Conservation (phyloP, 1,140 invertebrate species). For the Lordiphosa clarofinis region DNA sequence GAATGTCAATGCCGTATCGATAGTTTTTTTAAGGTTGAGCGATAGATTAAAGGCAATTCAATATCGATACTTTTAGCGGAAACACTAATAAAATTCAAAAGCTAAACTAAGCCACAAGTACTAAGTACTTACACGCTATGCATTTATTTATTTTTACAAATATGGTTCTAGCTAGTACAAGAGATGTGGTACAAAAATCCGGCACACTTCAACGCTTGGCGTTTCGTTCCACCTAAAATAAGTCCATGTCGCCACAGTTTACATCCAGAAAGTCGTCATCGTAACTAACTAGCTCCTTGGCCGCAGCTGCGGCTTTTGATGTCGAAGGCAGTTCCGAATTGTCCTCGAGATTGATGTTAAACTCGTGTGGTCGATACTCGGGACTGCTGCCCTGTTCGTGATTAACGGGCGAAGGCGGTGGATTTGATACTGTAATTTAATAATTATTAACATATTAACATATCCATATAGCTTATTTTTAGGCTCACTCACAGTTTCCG, state of each 20-base stretch:
- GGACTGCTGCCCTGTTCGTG: constrained; percentile 85
- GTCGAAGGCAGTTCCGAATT: constrained; percentile 70
- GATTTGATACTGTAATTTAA: constrained; percentile 83
- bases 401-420: constrained; percentile 88
- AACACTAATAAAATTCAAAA: no score
- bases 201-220: constrained; percentile 46
- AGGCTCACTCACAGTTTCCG: constrained; percentile 80
- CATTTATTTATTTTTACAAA: constrained; percentile 72
- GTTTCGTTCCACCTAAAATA: constrained; percentile 81
- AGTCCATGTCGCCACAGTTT: constrained; percentile 86
- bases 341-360: constrained; percentile 81
- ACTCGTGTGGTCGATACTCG: constrained; percentile 82
- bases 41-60: no score
- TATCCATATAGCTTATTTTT: background rate
- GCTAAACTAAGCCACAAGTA: no score
- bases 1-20: no score
- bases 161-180: constrained; percentile 61
- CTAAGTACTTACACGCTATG: constrained; percentile 41
- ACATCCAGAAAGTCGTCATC: constrained; percentile 87
- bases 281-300: constrained; percentile 79
- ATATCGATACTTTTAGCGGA: no score
- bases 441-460: background rate
- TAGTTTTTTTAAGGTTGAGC: no score
- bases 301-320: constrained; percentile 58
- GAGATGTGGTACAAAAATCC: constrained; percentile 37